These are phyloP conservation scores for Beris morrisii DNA, from an alignment of 2,888 invertebrate genomes.

Conservation along the genomic window DNA sequence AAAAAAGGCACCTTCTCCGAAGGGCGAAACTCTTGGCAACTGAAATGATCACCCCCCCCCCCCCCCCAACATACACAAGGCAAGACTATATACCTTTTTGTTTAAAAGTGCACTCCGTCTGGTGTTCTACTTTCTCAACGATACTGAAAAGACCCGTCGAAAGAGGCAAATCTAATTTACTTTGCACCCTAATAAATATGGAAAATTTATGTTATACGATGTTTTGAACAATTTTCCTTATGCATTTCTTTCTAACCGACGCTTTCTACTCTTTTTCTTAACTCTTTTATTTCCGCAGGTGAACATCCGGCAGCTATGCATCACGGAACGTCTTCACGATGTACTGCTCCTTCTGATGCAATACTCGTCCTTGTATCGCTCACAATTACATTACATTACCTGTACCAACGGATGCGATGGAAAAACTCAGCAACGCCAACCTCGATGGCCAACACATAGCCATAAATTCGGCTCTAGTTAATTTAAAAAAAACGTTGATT, in stretches of 20 bases:
- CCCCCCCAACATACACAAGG: too few species aligned
- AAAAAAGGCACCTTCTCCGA: too few species aligned
- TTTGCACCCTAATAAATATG: conserved; percentile 18
- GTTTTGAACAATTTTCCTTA: not conserved
- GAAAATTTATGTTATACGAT: conserved; percentile 3
- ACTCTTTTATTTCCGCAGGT: conserved; percentile 59
- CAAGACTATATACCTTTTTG: too few species aligned
- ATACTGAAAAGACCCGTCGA: too few species aligned
- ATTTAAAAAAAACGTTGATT: conserved; percentile 7
- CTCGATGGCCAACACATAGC: conserved; percentile 36
- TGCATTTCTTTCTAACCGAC: not conserved
- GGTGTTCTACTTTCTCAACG: too few species aligned
- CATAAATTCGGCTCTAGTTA: conserved; percentile 9
- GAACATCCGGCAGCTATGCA: conserved; percentile 88
- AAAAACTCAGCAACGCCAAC: conserved; percentile 38
- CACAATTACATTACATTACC: conserved; percentile 44
- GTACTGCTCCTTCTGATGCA: conserved; percentile 44
- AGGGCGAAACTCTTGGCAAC: too few species aligned
- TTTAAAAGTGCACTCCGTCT: too few species aligned
- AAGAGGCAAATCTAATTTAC: conserved; percentile 13
- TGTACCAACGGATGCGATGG: conserved; percentile 45
- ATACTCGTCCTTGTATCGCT: conserved; percentile 45
- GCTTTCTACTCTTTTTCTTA: not conserved
- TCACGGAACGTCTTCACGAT: conserved; percentile 60
- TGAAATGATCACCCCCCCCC: too few species aligned